These are phyloP conservation scores for Trachelus tabidus DNA, from an alignment of 2,888 invertebrate genomes.

Conservation along the genomic window DNA sequence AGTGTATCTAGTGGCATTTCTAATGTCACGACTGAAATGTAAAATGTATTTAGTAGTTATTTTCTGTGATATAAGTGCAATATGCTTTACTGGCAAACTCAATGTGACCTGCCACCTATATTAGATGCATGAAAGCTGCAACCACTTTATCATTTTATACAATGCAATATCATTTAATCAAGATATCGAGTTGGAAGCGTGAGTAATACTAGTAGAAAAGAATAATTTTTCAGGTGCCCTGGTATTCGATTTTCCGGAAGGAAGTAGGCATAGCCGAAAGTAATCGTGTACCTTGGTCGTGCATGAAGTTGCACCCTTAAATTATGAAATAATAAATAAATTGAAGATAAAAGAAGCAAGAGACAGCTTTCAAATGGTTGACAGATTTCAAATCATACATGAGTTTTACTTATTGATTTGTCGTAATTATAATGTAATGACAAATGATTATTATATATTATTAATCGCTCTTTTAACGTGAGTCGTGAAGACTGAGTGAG, in stretches of 20 bases:
- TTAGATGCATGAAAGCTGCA: not conserved
- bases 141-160: not conserved
- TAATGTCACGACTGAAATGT: not conserved
- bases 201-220: not conserved
- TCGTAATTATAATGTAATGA: not conserved
- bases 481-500: conserved; percentile 22
- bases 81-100: not conserved
- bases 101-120: not conserved
- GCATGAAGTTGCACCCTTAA: not conserved
- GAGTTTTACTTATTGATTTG: not conserved
- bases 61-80: not conserved
- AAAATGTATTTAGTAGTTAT: not conserved
- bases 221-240: not conserved
- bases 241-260: not conserved
- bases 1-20: not conserved
- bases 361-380: not conserved
- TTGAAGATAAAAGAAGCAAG: not conserved
- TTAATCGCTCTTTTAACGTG: conserved; percentile 15
- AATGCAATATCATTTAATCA: not conserved
- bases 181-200: not conserved
- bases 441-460: conserved; percentile 4
- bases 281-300: not conserved
- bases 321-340: not conserved
- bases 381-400: not conserved
- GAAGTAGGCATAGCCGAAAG: not conserved